Evolutionary conservation across 2,113 vertebrate species (phyloP).

Genomic region (Morphnarchus princeps): DNA sequence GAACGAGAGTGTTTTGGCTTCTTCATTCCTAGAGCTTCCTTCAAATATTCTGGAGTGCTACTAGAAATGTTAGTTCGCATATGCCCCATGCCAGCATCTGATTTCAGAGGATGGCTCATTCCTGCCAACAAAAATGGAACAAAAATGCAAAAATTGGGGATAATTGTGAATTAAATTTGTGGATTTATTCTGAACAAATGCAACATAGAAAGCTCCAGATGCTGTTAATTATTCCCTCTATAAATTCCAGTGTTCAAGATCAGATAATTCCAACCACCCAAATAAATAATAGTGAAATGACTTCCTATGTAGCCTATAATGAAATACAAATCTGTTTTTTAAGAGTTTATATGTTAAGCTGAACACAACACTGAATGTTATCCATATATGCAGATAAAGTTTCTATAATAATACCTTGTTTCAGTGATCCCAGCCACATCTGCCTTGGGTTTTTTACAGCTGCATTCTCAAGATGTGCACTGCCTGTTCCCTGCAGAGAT

Average conservation of each 20-base stretch:
- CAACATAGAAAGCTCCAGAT: constrained; percentile 1
- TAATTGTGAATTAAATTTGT: background rate
- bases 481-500: constrained; percentile 67
- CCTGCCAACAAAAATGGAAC: constrained; percentile 52
- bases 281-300: background rate
- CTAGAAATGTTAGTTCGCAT: background rate
- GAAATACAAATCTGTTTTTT: background rate
- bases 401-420: constrained; percentile 72
- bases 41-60: constrained; percentile 75
- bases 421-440: constrained; percentile 77
- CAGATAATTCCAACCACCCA: constrained; percentile 9
- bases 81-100: constrained; percentile 56
- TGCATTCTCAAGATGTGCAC: constrained; percentile 49
- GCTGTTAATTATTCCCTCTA: background rate
- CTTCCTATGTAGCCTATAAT: background rate
- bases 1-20: constrained; percentile 76
- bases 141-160: background rate
- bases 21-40: constrained; percentile 78
- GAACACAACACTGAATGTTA: background rate
- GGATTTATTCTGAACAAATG: background rate
- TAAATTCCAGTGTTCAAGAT: background rate
- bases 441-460: constrained; percentile 63
- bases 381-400: background rate
- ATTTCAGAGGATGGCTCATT: constrained; percentile 57
- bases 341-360: background rate